A percentile compares a stretch with the other conserved stretches of the same genome.
These are phyloP conservation scores for Lasiurus borealis DNA, from an alignment of 2,113 vertebrate species.

Conservation along the genomic window DNA sequence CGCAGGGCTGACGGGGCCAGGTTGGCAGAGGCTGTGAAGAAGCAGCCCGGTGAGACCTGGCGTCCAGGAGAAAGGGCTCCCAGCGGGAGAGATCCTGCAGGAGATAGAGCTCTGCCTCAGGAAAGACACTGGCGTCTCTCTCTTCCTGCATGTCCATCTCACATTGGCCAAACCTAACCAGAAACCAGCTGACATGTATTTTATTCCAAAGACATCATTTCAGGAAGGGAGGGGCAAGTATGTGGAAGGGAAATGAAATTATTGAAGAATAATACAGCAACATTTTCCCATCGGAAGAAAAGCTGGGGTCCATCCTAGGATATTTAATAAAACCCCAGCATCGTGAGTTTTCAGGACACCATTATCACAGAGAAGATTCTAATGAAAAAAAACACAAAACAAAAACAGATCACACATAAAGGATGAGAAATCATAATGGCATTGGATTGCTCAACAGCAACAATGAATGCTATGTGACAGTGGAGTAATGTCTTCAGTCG, in stretches of 20 bases:
- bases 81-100: background rate
- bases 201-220: constrained; percentile 7
- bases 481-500: background rate
- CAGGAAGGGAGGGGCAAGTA: background rate
- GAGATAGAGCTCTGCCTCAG: background rate
- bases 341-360: constrained; percentile 48
- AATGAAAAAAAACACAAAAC: constrained; percentile 2
- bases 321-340: background rate
- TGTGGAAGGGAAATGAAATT: constrained; percentile 42
- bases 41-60: background rate
- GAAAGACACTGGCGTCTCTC: background rate
- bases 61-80: background rate
- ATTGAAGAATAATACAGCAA: constrained; percentile 57
- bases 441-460: background rate
- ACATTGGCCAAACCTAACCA: background rate
- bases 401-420: background rate
- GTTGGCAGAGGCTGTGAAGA: background rate
- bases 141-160: background rate
- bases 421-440: constrained; percentile 6
- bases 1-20: background rate
- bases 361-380: constrained; percentile 41
- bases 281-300: constrained; percentile 66
- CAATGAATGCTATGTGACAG: background rate
- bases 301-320: constrained; percentile 34
- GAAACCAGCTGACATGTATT: background rate